Conservation (phyloP, 2,113 vertebrate species). For the Bufo gargarizans region DNA sequence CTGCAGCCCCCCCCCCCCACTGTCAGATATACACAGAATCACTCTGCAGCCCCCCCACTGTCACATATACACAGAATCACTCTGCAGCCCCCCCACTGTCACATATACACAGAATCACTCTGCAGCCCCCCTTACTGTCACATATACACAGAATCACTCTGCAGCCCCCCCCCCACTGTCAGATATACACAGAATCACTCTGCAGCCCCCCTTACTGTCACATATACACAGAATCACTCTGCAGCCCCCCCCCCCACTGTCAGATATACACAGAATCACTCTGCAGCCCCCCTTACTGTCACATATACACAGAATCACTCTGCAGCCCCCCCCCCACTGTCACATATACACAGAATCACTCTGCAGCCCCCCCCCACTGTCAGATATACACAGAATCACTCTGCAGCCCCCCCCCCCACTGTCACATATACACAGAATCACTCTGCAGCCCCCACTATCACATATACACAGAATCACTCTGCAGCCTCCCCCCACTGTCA, state of each 20-base stretch:
- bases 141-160: neutral
- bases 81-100: neutral
- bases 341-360: too few species aligned
- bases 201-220: neutral
- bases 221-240: neutral
- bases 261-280: too few species aligned
- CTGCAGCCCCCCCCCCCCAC: neutral
- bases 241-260: too few species aligned
- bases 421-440: too few species aligned
- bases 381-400: neutral
- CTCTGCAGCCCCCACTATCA: too few species aligned
- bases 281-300: too few species aligned
- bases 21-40: neutral
- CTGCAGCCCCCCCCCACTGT: too few species aligned
- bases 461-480: neutral
- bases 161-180: neutral
- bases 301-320: too few species aligned
- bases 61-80: neutral
- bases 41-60: neutral
- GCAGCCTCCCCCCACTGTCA: neutral
- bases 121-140: neutral
- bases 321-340: too few species aligned
- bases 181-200: neutral
- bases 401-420: too few species aligned
- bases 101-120: neutral